Evolutionary conservation across 1,140 invertebrate genomes (phyloP), one percentile per base, ranked within the genome.

Genomic region (Polyergus mexicanus): DNA sequence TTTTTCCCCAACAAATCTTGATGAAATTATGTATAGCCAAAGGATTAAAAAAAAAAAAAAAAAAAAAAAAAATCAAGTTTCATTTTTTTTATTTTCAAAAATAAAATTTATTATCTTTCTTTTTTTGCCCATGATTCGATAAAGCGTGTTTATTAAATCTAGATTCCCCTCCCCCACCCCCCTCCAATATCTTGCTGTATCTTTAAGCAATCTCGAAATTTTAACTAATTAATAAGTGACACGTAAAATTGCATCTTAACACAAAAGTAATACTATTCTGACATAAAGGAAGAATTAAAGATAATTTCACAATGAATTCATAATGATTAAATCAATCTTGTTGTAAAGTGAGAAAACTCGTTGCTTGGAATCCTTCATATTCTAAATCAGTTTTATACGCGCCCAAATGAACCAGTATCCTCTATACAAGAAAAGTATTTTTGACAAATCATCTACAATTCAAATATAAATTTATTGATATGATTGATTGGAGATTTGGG

Each of bases 401-500:
- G 7, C 6, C 8, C 16, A 19, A 51, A 72, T 13, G 51, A 11
- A 10, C 13, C 19, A 22, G 25, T 19, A 38, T 54, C 22, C 16
- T 10, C 25, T 8, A 54, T 4, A 1, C 16, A 35, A 38, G 25
- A 51, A 13, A 51, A 16, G 3, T 2, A 51, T 51, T 51, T 11
- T 3, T 58, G 38, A 25, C 1, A 10, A 22, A 44, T 38, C 58
- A 25, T 25, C 19, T 19, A 32, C 3, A 68, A 80, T 56, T 35
- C 4, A 69, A 28, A 68, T 32, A 51, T 78, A 28, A 16, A 22
- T 25, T 54, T 78, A 25, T 19, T n/a, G 65, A n/a, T 47, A 35
- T 51, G 44, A 66, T 38, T 41, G 76, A 78, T 78, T 68, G n/a
- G 19, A 19, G 47, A 68, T 38, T 19, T 22, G 16, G 32, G 25